These are phyloP conservation scores for Watsonalla cultraria DNA, from an alignment of 2,888 invertebrate genomes.

Conservation along the genomic window DNA sequence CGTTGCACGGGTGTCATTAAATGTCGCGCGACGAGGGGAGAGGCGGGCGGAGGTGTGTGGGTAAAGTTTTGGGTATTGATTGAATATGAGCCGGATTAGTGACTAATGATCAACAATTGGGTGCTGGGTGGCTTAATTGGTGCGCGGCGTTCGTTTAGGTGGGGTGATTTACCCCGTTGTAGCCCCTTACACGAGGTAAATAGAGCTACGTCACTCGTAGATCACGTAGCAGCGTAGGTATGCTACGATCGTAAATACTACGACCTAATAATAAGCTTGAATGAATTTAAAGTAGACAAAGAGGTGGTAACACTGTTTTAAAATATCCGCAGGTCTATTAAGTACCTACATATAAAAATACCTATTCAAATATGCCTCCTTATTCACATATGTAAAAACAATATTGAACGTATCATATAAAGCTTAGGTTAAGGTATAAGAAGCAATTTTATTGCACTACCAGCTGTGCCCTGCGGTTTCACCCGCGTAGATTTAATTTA, in stretches of 20 bases:
- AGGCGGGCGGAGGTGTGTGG: constrained; percentile 73
- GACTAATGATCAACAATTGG: constrained; percentile 76
- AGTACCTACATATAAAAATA: no score
- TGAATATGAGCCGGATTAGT: constrained; percentile 77
- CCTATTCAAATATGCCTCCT: no score
- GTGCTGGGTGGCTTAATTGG: constrained; percentile 54
- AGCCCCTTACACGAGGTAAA: background rate
- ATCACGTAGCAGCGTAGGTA: background rate
- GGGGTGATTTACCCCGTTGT: constrained; percentile 5
- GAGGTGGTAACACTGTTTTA: no score
- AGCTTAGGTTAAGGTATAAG: no score
- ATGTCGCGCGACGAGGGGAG: constrained; percentile 76
- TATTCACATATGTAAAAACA: no score
- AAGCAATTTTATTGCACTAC: no score
- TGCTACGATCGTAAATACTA: background rate
- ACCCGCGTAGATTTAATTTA: no score
- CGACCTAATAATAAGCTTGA: background rate
- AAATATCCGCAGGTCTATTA: no score
- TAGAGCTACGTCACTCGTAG: background rate
- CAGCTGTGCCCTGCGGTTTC: no score
- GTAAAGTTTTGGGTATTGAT: constrained; percentile 79
- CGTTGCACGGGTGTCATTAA: constrained; percentile 78
- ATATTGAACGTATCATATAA: no score
- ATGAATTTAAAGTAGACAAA: background rate
- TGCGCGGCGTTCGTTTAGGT: constrained; percentile 11